Base-by-base conservation (phyloP, 1,140 invertebrate genomes). In the Drosophila baimaii region DNA sequence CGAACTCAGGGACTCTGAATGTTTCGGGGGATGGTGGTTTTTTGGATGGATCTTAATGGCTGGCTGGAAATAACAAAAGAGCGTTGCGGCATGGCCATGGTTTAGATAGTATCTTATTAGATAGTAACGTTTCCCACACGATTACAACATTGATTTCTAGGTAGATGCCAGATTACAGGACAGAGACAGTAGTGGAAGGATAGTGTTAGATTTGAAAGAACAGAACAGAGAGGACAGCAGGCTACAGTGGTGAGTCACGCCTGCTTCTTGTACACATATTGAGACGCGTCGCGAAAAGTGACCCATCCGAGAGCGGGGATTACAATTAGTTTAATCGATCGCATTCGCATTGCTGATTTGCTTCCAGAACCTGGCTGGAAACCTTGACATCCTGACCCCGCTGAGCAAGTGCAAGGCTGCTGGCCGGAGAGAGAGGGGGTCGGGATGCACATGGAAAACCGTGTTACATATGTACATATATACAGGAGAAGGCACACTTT, bases 1-100 rank as follows among this genome's bases (percentile, higher is more conserved):
- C 65, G 65, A 44, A 44, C 39, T 37, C 62, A 44, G 57, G 56
- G 46, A 54, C 39, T 62, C 31, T 49, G 55, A 76, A 46, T 74
- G 37, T 49, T 57, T 59, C 54, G 35, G 76, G 77, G 58, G 39
- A 39, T 71, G 54, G 65, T 71, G 43, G 61, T 49, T 68, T 49
- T 68, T 52, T 47, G 52, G 69, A 71, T 72, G 69, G 43, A 71
- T 72, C 69, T 72, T 72, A 71, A 72, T 72, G 66, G 69, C 65
- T 58, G 66, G 69, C 69, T 72, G 69, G 51, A 72, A 72, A 72
- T 72, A 72, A 72, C 68, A 72, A 72, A 70, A 65, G 63, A 61
- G 55, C 62, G 57, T 71, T 71, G 62, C 62, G 29, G 37, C 62
- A 59, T 51, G 62, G 62, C 57, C 56, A 72, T 71, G 51, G 33